Evolutionary conservation across 2,113 vertebrate species (phyloP), one percentile per base, ranked within the genome.

Genomic region (Oreochromis niloticus): DNA sequence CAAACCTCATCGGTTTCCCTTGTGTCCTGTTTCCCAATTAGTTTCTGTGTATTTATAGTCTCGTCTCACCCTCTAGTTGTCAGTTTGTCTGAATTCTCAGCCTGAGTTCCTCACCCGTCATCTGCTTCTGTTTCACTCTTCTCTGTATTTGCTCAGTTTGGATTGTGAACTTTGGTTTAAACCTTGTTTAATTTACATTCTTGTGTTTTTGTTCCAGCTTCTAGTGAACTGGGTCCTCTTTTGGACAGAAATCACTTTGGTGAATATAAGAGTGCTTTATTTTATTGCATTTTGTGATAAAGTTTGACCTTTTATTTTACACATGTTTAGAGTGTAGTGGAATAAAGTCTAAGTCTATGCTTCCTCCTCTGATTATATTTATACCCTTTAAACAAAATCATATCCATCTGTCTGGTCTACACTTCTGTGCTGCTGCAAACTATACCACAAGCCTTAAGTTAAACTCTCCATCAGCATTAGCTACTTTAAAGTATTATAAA

Each of bases 21-120:
- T 32, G 43, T 78, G 71, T 50, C 71, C 71, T 78, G 71, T 78
- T 78, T 32, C 43, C 43, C 43, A 50, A 50, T 78, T 50, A 78
- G 27, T 50, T 32, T 0, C 24, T 50, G 9, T 50, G 71, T 78
- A 78, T 78, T 78, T 78, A 50, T 32, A 78, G 71, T 50, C 27
- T 32, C 3, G 43, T 78, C 71, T 78, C 24, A 50, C 16, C 2
- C 46, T 32, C 43, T 50, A n/a, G 43, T 50, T 32, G 24, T 50
- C 43, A 78, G 9, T 32, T 34, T 19, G 46, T 52, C 16, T 78
- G 46, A 13, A 32, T n/a, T 78, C 43, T n/a, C 27, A n/a, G 71
- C 16, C 43, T 0, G 27, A 7, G 27, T 78, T 50, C 32, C 71
- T 50, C 73, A 13, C 46, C 6, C 4, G 1, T 32, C 43, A 50